These are phyloP conservation scores for Clivina fossor DNA, from an alignment of 2,888 invertebrate genomes.

Conservation along the genomic window DNA sequence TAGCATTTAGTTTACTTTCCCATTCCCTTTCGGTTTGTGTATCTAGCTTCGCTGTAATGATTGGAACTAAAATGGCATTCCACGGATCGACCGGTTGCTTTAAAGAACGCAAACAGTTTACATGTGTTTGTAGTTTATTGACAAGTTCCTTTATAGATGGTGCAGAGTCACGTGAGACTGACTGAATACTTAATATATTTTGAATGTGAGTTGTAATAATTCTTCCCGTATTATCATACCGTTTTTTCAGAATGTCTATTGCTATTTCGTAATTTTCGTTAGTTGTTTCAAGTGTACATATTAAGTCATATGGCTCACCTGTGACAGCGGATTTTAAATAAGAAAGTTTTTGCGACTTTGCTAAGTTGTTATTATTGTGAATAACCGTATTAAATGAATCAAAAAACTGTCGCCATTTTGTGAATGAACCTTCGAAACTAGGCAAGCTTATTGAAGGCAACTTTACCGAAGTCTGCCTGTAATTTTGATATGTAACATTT, in stretches of 20 bases:
- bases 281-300: constrained; percentile 36
- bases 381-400: constrained; percentile 39
- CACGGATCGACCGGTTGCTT: constrained; percentile 40
- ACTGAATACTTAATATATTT: constrained; percentile 34
- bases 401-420: constrained; percentile 37
- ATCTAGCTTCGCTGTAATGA: constrained; percentile 41
- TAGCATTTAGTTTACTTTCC: background rate
- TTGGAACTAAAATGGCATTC: constrained; percentile 40
- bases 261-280: constrained; percentile 39
- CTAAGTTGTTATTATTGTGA: constrained; percentile 36
- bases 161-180: constrained; percentile 31
- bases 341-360: constrained; percentile 38
- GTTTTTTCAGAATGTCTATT: constrained; percentile 35
- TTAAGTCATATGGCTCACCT: constrained; percentile 37
- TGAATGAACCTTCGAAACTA: constrained; percentile 35
- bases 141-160: constrained; percentile 35
- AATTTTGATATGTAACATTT: no score
- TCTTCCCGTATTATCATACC: constrained; percentile 38
- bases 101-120: constrained; percentile 38
- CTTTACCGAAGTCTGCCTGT: constrained; percentile 27
- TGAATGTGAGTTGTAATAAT: constrained; percentile 39
- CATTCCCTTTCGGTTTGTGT: constrained; percentile 20
- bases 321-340: constrained; percentile 37
- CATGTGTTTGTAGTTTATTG: constrained; percentile 34
- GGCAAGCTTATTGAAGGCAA: constrained; percentile 38